These are phyloP conservation scores for Harlomillsia oculata DNA, from an alignment of 1,140 invertebrate genomes.

Conservation along the genomic window DNA sequence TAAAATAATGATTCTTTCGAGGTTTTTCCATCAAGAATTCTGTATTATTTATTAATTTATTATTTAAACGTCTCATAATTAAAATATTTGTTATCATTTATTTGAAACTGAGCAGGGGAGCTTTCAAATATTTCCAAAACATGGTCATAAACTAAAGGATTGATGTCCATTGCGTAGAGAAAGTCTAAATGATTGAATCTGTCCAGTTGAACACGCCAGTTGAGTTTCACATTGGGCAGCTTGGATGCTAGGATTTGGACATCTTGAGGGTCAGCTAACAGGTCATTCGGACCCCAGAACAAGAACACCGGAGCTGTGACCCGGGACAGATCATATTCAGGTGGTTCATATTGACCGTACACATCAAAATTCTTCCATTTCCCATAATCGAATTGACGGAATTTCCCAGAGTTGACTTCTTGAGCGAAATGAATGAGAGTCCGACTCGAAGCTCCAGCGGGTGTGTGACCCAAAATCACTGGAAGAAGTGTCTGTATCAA, in stretches of 20 bases:
- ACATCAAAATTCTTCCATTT: constrained; percentile 45
- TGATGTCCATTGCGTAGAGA: background rate
- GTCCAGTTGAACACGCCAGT: constrained; percentile 41
- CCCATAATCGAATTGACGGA: constrained; percentile 60
- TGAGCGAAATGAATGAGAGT: constrained; percentile 14
- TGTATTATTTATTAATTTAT: too few species aligned
- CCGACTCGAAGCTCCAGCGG: constrained; percentile 1
- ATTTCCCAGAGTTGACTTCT: constrained; percentile 38
- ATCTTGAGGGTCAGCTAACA: constrained; percentile 17
- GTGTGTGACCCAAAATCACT: constrained; percentile 1
- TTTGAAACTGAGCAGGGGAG: too few species aligned
- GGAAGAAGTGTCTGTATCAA: constrained; percentile 7
- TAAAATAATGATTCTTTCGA: background rate
- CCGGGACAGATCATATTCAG: constrained; percentile 53
- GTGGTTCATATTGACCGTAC: constrained; percentile 52
- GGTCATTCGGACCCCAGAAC: constrained; percentile 43
- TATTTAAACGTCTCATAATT: too few species aligned
- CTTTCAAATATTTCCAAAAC: too few species aligned
- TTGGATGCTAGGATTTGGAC: constrained; percentile 13
- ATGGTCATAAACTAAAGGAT: background rate
- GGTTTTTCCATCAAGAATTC: too few species aligned
- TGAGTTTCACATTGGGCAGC: constrained; percentile 42
- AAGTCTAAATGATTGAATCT: constrained; percentile 37
- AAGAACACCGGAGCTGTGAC: constrained; percentile 54
- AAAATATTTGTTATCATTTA: too few species aligned